Conservation (phyloP, 2,797 vertebrate species). For the Atherinosoma microstoma region DNA sequence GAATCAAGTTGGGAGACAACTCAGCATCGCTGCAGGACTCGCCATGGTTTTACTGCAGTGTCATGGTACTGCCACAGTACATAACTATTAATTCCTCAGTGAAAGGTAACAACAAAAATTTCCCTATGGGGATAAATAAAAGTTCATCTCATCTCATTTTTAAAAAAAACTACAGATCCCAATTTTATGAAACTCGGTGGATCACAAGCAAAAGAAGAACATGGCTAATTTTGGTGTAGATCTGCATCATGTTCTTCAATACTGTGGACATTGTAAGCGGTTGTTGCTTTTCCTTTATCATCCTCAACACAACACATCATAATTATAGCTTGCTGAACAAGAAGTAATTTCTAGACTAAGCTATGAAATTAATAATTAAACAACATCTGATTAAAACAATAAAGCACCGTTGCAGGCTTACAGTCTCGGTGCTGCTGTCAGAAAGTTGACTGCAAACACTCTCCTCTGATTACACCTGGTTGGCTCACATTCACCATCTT, state of each 20-base stretch:
- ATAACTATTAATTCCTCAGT: not conserved
- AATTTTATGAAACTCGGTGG: not conserved
- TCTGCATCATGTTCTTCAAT: no score
- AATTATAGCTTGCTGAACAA: not conserved
- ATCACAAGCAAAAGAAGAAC: not conserved
- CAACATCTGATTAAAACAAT: conserved; percentile 2
- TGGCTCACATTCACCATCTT: conserved; percentile 46
- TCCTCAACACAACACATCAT: not conserved
- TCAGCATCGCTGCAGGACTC: not conserved
- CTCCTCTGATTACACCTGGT: conserved; percentile 63
- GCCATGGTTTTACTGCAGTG: not conserved
- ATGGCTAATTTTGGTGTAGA: no score
- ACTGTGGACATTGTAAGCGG: no score
- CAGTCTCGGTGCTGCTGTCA: conserved; percentile 19
- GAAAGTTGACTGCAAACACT: conserved; percentile 30
- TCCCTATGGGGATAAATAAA: not conserved
- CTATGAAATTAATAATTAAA: not conserved
- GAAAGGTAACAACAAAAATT: not conserved
- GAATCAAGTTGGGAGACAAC: not conserved
- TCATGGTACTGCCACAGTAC: not conserved
- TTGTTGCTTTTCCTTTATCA: not conserved
- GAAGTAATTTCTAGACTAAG: not conserved
- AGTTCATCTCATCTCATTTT: not conserved
- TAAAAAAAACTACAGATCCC: not conserved
- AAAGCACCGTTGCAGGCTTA: not conserved